Evolutionary conservation across 2,797 vertebrate genomes (phyloP).

Genomic region (Enteromius unitaeniatus): DNA sequence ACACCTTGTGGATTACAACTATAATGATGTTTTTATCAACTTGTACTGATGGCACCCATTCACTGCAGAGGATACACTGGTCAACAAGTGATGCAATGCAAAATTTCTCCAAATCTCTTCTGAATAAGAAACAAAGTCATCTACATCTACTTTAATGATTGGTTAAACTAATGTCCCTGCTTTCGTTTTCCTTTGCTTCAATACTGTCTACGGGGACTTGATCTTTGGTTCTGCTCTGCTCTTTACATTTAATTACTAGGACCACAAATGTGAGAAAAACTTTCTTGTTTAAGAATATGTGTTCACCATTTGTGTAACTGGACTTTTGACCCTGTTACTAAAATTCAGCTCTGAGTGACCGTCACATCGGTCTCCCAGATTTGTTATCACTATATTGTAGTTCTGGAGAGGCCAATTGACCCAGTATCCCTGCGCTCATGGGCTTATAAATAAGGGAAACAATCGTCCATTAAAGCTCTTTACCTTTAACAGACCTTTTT

Average conservation of each 20-base stretch:
- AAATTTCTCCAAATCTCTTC: background rate
- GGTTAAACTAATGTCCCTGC: background rate
- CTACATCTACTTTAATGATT: background rate
- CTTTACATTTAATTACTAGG: background rate
- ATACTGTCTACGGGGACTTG: background rate
- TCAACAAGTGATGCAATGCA: background rate
- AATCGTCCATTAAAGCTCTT: constrained; percentile 70
- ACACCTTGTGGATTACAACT: no score
- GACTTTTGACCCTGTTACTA: background rate
- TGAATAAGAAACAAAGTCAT: background rate
- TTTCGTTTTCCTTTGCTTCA: background rate
- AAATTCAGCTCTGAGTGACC: background rate
- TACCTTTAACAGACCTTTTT: constrained; percentile 69
- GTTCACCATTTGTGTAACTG: background rate
- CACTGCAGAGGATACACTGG: background rate
- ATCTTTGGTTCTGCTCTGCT: background rate
- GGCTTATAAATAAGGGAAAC: constrained; percentile 70
- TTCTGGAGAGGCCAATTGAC: constrained; percentile 61
- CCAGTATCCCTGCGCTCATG: constrained; percentile 59
- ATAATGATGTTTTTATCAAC: background rate
- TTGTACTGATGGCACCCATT: background rate
- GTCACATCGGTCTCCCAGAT: background rate
- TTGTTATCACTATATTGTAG: background rate
- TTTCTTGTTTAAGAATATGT: background rate
- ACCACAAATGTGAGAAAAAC: background rate